phyloP scores from a whole-genome alignment of 2,113 vertebrate species.

The Regulus satrapa region DNA sequence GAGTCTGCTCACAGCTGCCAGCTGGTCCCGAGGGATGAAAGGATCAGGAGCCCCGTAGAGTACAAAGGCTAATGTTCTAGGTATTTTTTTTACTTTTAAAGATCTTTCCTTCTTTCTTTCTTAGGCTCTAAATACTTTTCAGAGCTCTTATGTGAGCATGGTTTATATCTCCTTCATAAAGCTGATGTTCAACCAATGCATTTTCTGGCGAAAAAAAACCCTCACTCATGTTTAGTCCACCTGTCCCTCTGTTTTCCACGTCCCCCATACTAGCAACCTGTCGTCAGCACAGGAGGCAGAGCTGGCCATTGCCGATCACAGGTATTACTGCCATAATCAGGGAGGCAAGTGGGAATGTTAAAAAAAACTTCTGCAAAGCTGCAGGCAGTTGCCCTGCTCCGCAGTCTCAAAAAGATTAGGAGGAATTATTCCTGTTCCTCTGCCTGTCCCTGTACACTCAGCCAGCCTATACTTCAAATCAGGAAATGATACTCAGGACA shows the following conservation, averaged over 20 bases:
- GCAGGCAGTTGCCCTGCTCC: neutral
- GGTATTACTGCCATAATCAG: neutral
- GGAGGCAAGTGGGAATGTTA: neutral
- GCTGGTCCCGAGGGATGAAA: neutral
- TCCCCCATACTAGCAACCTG: neutral
- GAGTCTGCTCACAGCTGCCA: neutral
- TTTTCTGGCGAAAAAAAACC: neutral
- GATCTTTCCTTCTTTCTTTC: neutral
- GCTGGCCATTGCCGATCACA: neutral
- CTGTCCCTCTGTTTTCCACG: neutral
- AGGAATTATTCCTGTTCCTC: neutral
- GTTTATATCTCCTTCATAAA: neutral
- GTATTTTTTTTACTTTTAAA: neutral
- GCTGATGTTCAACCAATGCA: neutral
- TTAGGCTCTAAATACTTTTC: neutral
- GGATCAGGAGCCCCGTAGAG: neutral
- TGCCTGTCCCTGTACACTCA: neutral
- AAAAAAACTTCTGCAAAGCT: neutral
- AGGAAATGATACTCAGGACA: neutral
- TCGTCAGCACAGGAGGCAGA: neutral
- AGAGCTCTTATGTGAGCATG: neutral
- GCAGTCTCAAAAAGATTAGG: neutral
- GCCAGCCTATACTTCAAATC: neutral
- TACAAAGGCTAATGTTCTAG: neutral
- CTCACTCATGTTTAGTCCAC: neutral